Base-by-base conservation (phyloP, 2,888 invertebrate genomes). In the Trichopria drosophilae region DNA sequence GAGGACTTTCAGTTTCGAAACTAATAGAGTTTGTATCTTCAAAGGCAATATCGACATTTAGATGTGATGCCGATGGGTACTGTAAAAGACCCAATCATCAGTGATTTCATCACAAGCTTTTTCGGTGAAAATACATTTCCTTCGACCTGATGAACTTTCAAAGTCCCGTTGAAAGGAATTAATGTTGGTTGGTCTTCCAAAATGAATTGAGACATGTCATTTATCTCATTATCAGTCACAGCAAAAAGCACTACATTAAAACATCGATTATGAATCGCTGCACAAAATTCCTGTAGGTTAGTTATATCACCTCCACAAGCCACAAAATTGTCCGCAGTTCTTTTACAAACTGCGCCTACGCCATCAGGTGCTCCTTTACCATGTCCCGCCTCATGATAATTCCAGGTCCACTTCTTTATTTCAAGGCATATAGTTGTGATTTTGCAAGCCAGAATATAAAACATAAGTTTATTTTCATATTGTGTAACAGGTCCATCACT, bases 401-500 rank as follows among this genome's bases (percentile, higher is more conserved):
- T 26, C 26, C 26, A 26, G n/a, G 26, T 9, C 26, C 26, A 26
- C 7, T 26, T 26, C 9, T 9, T 26, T 9, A 26, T 9, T 9
- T 26, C n/a, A 26, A n/a, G 26, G 9, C 26, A 26, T n/a, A 26
- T 26, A 9, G 7, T n/a, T 7, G 39, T 22, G 16, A 22, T 39
- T 23, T 39, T 22, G 19, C 6, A 39, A 23, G 23, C 39, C 23
- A 39, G 23, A 9, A 39, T 10, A 16, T 39, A 39, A 23, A 39
- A 39, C 39, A 39, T 39, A 10, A 22, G 19, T 23, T 39, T 69
- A 51, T 69, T 71, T 20, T 68, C 51, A 50, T 71, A 69, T 61
- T 69, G 66, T 0, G 68, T 68, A 16, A 67, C 67, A 34, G 68
- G 69, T 37, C 67, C 59, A 58, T 73, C 68, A 35, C 65, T 69